These are phyloP conservation scores for Penaeus vannamei DNA, from an alignment of 1,140 invertebrate genomes.

Conservation along the genomic window DNA sequence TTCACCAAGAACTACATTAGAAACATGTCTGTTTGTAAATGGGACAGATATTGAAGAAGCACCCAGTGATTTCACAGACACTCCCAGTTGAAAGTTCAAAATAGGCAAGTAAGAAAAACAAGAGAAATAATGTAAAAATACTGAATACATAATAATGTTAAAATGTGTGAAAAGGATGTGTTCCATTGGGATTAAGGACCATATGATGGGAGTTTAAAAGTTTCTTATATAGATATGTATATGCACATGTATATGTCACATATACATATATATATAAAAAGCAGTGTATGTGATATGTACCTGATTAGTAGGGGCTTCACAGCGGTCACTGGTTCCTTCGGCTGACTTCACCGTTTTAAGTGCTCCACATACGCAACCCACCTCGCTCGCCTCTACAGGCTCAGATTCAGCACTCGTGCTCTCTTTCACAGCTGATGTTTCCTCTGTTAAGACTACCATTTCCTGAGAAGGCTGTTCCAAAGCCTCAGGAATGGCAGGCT, in stretches of 20 bases:
- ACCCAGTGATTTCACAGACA: conserved; percentile 36
- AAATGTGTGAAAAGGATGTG: conserved; percentile 16
- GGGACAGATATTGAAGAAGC: conserved; percentile 46
- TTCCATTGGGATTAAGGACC: conserved; percentile 39
- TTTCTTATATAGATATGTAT: background rate
- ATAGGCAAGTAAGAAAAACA: background rate
- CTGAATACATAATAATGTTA: background rate
- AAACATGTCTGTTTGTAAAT: conserved; percentile 11
- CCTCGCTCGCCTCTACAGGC: conserved; percentile 57
- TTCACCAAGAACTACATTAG: background rate
- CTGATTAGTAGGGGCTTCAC: conserved; percentile 49
- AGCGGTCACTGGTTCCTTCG: conserved; percentile 56
- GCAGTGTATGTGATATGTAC: conserved; percentile 49
- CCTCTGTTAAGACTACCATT: conserved; percentile 9
- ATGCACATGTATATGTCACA: no score
- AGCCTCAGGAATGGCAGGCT: no score
- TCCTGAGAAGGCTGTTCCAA: background rate
- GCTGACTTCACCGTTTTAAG: conserved; percentile 50
- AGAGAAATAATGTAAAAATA: background rate
- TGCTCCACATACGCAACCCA: conserved; percentile 51
- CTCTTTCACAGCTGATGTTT: conserved; percentile 36
- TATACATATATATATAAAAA: conserved; percentile 11
- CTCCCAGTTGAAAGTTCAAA: conserved; percentile 41
- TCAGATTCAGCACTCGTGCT: conserved; percentile 43
- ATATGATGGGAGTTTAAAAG: background rate